A percentile compares a stretch with the other conserved stretches of the same genome.
Evolutionary conservation across 2,888 invertebrate genomes (phyloP).

Genomic region (Parasteatoda lunata): DNA sequence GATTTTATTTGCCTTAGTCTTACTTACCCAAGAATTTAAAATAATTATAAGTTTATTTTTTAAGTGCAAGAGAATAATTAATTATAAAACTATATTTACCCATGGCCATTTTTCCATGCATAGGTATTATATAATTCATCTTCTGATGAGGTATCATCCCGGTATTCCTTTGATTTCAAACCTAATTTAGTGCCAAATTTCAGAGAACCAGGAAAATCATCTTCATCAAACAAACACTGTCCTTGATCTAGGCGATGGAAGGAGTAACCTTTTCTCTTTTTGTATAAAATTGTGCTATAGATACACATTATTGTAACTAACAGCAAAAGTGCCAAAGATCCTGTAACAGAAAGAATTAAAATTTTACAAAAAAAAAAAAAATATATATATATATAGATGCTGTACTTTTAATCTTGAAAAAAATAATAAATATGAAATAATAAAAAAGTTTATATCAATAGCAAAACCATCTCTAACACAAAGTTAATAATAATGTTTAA

Average conservation of each 20-base stretch:
- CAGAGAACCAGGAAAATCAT: slow-evolving; percentile 45
- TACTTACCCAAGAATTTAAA: no score
- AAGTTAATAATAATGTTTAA: neutral
- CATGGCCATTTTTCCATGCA: slow-evolving; percentile 63
- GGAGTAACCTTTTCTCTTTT: slow-evolving; percentile 46
- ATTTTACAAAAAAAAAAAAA: neutral
- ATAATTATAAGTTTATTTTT: no score
- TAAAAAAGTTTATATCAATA: neutral
- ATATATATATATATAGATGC: no score
- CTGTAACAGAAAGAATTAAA: slow-evolving; percentile 22
- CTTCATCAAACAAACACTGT: slow-evolving; percentile 68
- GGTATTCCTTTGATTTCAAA: slow-evolving; percentile 58
- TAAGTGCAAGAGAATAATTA: no score
- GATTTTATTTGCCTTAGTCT: no score
- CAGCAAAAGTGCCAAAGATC: slow-evolving; percentile 40
- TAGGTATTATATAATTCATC: slow-evolving; percentile 70
- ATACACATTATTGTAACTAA: slow-evolving; percentile 57
- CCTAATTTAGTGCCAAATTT: slow-evolving; percentile 10
- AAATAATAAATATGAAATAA: neutral
- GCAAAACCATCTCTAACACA: neutral
- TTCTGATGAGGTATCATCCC: slow-evolving; percentile 68
- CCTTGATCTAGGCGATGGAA: slow-evolving; percentile 66
- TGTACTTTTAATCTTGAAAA: no score
- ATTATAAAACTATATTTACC: slow-evolving; percentile 14
- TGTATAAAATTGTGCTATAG: slow-evolving; percentile 58